Conservation (phyloP, 2,888 invertebrate genomes). For the Sepioteuthis lessoniana region DNA sequence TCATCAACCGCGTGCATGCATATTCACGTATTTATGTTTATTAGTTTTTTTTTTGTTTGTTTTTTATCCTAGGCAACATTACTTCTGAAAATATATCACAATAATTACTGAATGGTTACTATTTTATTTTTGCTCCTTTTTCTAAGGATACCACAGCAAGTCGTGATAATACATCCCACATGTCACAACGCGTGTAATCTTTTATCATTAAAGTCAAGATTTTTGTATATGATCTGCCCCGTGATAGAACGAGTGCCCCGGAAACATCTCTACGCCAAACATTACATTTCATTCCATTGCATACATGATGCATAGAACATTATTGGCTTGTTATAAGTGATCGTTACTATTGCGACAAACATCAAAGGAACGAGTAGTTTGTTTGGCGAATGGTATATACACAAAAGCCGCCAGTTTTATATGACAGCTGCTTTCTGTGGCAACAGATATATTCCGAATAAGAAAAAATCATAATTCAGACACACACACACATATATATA, state of each 20-base stretch:
- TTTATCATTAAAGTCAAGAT: conserved; percentile 21
- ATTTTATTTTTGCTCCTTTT: background rate
- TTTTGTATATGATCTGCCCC: background rate
- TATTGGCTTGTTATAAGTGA: conserved; percentile 1
- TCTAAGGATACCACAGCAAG: background rate
- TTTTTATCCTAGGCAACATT: background rate
- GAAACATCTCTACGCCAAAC: background rate
- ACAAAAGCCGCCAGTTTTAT: background rate
- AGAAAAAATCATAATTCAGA: background rate
- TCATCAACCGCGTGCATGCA: no score
- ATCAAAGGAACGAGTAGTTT: background rate
- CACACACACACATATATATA: background rate
- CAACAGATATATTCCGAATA: background rate
- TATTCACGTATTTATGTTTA: background rate
- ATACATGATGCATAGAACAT: conserved; percentile 7
- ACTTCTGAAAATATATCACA: background rate
- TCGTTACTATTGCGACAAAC: background rate
- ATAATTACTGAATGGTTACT: background rate
- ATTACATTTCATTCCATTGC: conserved; percentile 11
- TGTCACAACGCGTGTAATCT: background rate
- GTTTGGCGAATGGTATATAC: background rate
- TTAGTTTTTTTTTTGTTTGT: background rate
- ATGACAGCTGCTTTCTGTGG: background rate
- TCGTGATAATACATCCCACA: background rate
- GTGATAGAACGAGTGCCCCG: conserved; percentile 33